Evolutionary conservation across 2,888 invertebrate species (phyloP).

Genomic region (Lasioglossum marginatum): DNA sequence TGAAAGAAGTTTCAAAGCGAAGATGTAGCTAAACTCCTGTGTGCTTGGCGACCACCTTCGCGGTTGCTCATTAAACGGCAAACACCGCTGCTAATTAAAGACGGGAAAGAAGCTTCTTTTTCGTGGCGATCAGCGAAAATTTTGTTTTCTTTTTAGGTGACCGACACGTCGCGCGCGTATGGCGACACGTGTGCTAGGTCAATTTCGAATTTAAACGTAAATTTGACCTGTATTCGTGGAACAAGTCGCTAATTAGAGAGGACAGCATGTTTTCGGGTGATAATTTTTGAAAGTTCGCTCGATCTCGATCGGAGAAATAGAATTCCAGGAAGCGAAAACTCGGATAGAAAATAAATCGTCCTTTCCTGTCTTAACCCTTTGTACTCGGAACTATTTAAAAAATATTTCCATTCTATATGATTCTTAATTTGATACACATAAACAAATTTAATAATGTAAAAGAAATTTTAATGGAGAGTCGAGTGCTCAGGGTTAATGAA

Average conservation of each 20-base stretch:
- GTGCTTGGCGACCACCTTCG: conserved; percentile 48
- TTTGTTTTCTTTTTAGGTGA: not conserved
- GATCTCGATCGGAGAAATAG: not conserved
- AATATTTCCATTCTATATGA: no score
- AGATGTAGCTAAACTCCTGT: conserved; percentile 36
- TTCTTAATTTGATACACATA: no score
- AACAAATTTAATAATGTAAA: no score
- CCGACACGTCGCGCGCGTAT: not conserved
- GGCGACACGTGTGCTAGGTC: not conserved
- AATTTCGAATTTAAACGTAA: not conserved
- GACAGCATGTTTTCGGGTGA: not conserved
- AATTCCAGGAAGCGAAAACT: not conserved
- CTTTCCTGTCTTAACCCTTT: not conserved
- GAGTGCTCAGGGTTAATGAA: no score
- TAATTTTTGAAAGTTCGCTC: not conserved
- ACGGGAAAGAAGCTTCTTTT: conserved; percentile 1
- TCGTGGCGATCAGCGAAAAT: not conserved
- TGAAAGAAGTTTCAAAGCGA: conserved; percentile 7
- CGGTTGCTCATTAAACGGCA: conserved; percentile 40
- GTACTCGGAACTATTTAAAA: not conserved
- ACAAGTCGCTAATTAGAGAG: not conserved
- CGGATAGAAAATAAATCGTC: not conserved
- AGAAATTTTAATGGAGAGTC: no score
- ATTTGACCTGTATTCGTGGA: not conserved
- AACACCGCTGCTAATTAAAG: conserved; percentile 39